Conservation (phyloP, 2,797 vertebrate species). For the Corythornis leucogaster region DNA sequence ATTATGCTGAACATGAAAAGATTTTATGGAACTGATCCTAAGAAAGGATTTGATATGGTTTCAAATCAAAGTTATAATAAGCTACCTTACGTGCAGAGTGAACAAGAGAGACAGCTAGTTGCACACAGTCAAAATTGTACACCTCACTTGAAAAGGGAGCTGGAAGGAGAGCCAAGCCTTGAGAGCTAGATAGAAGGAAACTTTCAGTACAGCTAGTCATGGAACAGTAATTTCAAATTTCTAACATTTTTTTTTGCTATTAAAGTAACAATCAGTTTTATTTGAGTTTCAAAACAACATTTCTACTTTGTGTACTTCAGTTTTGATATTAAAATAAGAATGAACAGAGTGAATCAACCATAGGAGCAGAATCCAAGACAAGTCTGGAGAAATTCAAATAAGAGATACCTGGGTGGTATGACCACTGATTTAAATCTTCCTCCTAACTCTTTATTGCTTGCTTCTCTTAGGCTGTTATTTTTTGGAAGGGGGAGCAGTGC, state of each 20-base stretch:
- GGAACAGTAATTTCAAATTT: background rate
- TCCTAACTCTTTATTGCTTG: background rate
- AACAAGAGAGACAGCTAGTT: background rate
- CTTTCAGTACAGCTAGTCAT: background rate
- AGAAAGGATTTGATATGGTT: constrained; percentile 25
- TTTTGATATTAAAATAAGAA: background rate
- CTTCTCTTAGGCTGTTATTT: background rate
- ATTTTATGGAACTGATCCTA: constrained; percentile 10
- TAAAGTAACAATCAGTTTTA: background rate
- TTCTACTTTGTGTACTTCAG: background rate
- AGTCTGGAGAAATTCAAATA: background rate
- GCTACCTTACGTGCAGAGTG: background rate
- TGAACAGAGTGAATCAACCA: background rate
- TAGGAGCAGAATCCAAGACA: background rate
- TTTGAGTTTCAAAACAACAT: background rate
- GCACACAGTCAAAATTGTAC: background rate
- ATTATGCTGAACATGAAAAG: background rate
- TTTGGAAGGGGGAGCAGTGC: background rate
- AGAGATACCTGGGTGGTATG: background rate
- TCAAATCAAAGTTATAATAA: background rate
- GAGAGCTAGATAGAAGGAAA: background rate
- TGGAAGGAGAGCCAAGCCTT: background rate
- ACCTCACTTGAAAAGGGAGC: background rate
- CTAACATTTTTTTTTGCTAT: background rate
- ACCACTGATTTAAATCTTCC: background rate